Evolutionary conservation across 2,888 invertebrate genomes (phyloP), one percentile per base, ranked within the genome.

Genomic region (Lamellibrachia satsuma): DNA sequence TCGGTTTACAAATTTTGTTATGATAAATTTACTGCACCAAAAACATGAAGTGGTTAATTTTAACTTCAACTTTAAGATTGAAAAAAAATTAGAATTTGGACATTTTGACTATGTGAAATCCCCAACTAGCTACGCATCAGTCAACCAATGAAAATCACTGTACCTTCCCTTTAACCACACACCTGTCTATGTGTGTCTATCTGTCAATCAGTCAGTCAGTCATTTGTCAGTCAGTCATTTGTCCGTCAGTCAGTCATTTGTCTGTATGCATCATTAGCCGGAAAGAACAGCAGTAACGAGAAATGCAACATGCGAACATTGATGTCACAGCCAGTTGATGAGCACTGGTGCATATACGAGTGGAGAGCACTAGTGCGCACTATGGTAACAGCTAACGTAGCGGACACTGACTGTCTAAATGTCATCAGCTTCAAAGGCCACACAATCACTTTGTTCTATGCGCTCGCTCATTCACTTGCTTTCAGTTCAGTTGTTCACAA

Each of bases 241-340:
- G 55, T 55, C 55, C 55, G 3, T 55, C 55, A 7, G 55, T 55
- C 55, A 7, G 55, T 55, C 55, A 22, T 75, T n/a, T 75, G 75
- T 4, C 22, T 75, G 22, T 75, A 3, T 15, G 75, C 75, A 22
- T 22, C 75, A 75, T 75, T 75, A 75, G n/a, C 15, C 39, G 6
- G 22, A 75, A 75, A 22, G 75, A 75, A 75, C 75, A 39, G 75
- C 22, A 75, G 22, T 75, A 75, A 75, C 2, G n/a, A 22, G 75
- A 75, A 75, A 75, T 22, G 75, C 75, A 22, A 75, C 75, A 75
- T n/a, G 75, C 75, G 75, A 75, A 75, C 75, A 75, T 75, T 75
- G 75, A 75, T 75, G 75, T 75, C 22, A 75, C 22, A 75, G 75
- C 75, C 11, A 22, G 75, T n/a, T 22, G 75, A 75, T 75, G 75